Conservation (phyloP, 2,888 invertebrate genomes). For the Metallyticus violacea region DNA sequence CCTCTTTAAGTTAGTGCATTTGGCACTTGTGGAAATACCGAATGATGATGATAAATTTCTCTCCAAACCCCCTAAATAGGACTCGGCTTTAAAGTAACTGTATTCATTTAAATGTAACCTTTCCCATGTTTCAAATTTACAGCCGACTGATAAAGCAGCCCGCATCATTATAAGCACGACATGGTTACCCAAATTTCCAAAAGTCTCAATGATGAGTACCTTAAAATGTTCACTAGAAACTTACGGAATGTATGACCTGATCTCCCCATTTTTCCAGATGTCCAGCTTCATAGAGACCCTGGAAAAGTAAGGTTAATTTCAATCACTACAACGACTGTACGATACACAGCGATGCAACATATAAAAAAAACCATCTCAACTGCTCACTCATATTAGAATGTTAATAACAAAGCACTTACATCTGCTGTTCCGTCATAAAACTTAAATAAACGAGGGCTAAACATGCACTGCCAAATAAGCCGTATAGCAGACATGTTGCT, state of each 20-base stretch:
- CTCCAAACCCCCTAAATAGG: too few species aligned
- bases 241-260: slow-evolving; percentile 65
- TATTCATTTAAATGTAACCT: too few species aligned
- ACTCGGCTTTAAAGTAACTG: too few species aligned
- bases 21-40: too few species aligned
- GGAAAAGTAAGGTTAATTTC: slow-evolving; percentile 41
- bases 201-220: background rate
- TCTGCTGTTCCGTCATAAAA: slow-evolving; percentile 62
- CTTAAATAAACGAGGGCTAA: slow-evolving; percentile 69
- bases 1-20: too few species aligned
- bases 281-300: slow-evolving; percentile 67
- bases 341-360: background rate
- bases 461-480: slow-evolving; percentile 61
- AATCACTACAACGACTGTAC: background rate
- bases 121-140: background rate
- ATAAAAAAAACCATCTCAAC: background rate
- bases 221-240: slow-evolving; percentile 37
- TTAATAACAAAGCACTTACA: slow-evolving; percentile 44
- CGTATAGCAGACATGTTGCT: slow-evolving; percentile 49
- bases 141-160: too few species aligned
- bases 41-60: too few species aligned
- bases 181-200: too few species aligned
- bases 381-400: background rate
- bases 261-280: slow-evolving; percentile 71
- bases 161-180: too few species aligned